These are phyloP conservation scores for Cantharis rufa DNA, from an alignment of 2,888 invertebrate genomes.

Conservation along the genomic window DNA sequence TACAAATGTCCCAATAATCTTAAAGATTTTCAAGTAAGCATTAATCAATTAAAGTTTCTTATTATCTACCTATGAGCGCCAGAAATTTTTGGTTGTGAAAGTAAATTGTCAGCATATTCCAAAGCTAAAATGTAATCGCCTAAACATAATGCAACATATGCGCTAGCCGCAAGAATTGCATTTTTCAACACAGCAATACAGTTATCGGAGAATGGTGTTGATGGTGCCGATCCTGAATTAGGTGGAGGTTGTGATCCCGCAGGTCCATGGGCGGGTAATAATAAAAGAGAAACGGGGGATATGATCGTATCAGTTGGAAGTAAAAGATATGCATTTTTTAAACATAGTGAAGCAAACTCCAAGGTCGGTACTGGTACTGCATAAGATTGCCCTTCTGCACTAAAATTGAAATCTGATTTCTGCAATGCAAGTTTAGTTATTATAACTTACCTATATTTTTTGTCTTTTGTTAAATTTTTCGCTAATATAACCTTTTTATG, in stretches of 20 bases:
- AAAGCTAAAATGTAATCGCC: conserved; percentile 82
- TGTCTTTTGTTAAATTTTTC: conserved; percentile 59
- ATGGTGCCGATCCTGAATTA: conserved; percentile 60
- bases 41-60: neutral
- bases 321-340: conserved; percentile 80
- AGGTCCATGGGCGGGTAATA: conserved; percentile 52
- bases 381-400: conserved; percentile 71
- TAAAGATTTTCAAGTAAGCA: conserved; percentile 20
- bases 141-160: conserved; percentile 82
- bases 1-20: conserved; percentile 87
- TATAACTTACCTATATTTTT: conserved; percentile 57
- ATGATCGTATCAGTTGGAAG: conserved; percentile 61
- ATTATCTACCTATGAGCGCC: conserved; percentile 67
- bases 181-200: conserved; percentile 66
- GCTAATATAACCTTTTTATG: conserved; percentile 67
- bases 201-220: conserved; percentile 65
- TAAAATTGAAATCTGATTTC: conserved; percentile 34
- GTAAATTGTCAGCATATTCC: conserved; percentile 74
- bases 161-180: conserved; percentile 74
- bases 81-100: conserved; percentile 73
- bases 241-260: conserved; percentile 51
- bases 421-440: neutral
- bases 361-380: conserved; percentile 86
- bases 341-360: conserved; percentile 87
- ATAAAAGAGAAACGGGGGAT: conserved; percentile 52